Conservation (phyloP, 2,888 invertebrate species). For the Clostera curtula region DNA sequence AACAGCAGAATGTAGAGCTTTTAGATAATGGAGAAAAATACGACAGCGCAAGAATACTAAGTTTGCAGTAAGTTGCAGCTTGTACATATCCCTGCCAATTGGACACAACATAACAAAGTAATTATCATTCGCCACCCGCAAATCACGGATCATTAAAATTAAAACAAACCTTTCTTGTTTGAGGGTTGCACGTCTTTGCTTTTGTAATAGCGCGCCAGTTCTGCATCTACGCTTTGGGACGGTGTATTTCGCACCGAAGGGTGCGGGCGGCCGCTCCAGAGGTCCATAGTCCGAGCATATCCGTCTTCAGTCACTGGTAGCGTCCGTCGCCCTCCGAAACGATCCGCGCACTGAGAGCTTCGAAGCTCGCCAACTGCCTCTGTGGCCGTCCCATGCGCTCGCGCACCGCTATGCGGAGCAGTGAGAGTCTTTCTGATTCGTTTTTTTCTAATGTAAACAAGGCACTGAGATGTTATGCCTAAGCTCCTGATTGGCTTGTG, state of each 20-base stretch:
- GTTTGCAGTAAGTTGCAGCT: too few species aligned
- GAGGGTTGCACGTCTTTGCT: constrained; percentile 71
- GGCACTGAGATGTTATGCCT: too few species aligned
- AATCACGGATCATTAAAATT: not conserved
- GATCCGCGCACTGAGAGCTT: constrained; percentile 56
- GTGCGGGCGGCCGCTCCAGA: constrained; percentile 81
- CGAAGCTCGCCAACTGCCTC: constrained; percentile 28
- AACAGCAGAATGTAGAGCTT: too few species aligned
- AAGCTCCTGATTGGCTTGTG: too few species aligned
- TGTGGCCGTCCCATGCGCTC: constrained; percentile 25
- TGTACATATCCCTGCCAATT: too few species aligned
- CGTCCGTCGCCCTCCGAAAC: constrained; percentile 60
- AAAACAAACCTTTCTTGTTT: constrained; percentile 49
- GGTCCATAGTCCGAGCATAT: constrained; percentile 78
- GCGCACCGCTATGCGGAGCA: constrained; percentile 29
- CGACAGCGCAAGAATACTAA: too few species aligned
- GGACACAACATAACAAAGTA: too few species aligned
- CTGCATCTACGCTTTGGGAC: constrained; percentile 82
- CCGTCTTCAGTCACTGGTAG: constrained; percentile 39
- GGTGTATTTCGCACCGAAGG: constrained; percentile 76
- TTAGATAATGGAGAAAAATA: too few species aligned
- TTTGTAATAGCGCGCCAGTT: constrained; percentile 88
- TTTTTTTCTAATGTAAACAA: constrained; percentile 23
- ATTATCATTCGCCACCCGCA: not conserved
- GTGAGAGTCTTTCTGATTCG: constrained; percentile 36